Conservation (phyloP, 30 jellyfish, hydroid and myxozoan genomes). For the Turritopsis dohrnii region DNA sequence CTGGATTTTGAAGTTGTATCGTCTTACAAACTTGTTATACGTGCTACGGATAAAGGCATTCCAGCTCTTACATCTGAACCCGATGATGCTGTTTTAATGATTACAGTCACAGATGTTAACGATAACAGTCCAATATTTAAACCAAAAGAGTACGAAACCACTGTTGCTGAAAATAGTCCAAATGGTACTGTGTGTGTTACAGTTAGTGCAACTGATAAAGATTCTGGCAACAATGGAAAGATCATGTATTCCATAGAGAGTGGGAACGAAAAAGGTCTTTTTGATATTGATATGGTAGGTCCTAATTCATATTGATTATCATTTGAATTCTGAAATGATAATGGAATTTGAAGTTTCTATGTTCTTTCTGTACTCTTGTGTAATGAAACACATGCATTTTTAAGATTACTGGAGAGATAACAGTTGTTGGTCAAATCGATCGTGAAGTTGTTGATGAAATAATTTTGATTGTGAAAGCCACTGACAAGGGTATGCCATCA, state of each 20-base stretch:
- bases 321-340: too few relatives aligned
- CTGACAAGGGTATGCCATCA: neutral
- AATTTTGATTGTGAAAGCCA: neutral
- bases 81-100: neutral
- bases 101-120: conserved; percentile 47
- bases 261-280: conserved; percentile 36
- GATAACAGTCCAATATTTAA: conserved; percentile 74
- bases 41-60: conserved; percentile 35
- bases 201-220: conserved; percentile 64
- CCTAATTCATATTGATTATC: neutral
- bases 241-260: conserved; percentile 23
- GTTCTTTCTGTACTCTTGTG: too few relatives aligned
- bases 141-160: conserved; percentile 32
- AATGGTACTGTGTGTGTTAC: conserved; percentile 28
- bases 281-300: conserved; percentile 25
- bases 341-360: too few relatives aligned
- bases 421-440: neutral
- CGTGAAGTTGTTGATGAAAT: too few relatives aligned
- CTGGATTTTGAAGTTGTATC: conserved; percentile 15
- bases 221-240: conserved; percentile 55
- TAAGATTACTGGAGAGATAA: neutral
- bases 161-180: conserved; percentile 45
- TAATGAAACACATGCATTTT: neutral
- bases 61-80: conserved; percentile 8
- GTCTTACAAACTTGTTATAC: conserved; percentile 8